Percentiles rank a stretch among this genome's conserved stretches.
These are phyloP conservation scores for Dryobota labecula DNA, from an alignment of 2,888 invertebrate genomes.

Conservation along the genomic window DNA sequence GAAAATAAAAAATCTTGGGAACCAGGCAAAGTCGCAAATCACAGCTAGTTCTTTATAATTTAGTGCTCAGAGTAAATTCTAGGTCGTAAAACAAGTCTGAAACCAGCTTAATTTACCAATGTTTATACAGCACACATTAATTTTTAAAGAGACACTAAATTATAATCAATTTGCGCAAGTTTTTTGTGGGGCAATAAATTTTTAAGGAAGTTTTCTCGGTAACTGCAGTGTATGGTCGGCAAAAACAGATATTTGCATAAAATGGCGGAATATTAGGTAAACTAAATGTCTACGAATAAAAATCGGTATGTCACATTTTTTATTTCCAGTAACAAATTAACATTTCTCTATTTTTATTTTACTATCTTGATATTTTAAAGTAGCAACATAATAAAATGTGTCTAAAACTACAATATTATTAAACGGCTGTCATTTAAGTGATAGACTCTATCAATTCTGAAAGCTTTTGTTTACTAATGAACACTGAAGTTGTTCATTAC, in stretches of 20 bases:
- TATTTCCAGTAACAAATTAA: not conserved
- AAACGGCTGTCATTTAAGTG: no score
- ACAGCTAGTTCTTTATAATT: slow-evolving; percentile 46
- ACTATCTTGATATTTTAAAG: not conserved
- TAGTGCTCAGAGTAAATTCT: slow-evolving; percentile 45
- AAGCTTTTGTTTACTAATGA: no score
- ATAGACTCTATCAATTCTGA: no score
- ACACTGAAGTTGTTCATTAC: no score
- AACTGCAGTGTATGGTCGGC: slow-evolving; percentile 8
- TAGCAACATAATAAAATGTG: not conserved
- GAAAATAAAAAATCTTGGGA: not conserved
- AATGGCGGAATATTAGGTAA: not conserved
- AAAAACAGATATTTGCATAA: slow-evolving; percentile 24
- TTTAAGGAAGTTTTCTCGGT: slow-evolving; percentile 6
- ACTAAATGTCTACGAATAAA: not conserved
- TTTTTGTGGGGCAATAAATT: slow-evolving; percentile 55
- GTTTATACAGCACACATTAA: slow-evolving; percentile 61
- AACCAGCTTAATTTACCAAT: slow-evolving; percentile 49
- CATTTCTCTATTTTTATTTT: not conserved
- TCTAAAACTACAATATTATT: no score
- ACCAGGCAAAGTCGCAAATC: slow-evolving; percentile 4
- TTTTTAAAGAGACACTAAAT: slow-evolving; percentile 65
- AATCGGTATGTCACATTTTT: slow-evolving; percentile 7
- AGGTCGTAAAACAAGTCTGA: slow-evolving; percentile 45
- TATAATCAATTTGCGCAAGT: slow-evolving; percentile 63